A percentile compares a stretch with the other conserved stretches of the same genome.
These are phyloP conservation scores for Chionis minor DNA, from an alignment of 2,113 vertebrate genomes.

Conservation along the genomic window DNA sequence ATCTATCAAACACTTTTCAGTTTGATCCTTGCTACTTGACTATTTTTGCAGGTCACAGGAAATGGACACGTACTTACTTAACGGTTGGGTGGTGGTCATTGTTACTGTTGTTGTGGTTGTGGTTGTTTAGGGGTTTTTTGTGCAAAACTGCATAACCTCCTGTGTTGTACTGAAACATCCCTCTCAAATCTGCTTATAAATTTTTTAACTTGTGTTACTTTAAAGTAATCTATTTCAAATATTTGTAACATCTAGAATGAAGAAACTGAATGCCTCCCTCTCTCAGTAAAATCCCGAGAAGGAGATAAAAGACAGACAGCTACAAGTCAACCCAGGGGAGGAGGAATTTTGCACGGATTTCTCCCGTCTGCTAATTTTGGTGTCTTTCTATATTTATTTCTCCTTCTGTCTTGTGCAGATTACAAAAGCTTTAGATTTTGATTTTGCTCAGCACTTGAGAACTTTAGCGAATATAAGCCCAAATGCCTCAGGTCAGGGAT, in stretches of 20 bases:
- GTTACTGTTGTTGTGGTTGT: neutral
- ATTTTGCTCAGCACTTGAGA: neutral
- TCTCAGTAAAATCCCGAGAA: neutral
- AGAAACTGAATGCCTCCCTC: neutral
- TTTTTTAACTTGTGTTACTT: neutral
- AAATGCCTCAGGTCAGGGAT: neutral
- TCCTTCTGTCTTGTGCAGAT: neutral
- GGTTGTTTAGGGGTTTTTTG: rapidly evolving
- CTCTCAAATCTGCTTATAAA: neutral
- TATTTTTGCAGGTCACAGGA: neutral
- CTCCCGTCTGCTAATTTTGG: neutral
- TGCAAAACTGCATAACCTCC: neutral
- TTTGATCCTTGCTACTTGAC: neutral
- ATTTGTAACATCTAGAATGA: neutral
- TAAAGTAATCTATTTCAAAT: neutral
- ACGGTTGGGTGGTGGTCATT: neutral
- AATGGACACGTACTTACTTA: neutral
- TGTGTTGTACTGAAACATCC: neutral
- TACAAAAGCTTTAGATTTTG: neutral
- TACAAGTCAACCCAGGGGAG: neutral
- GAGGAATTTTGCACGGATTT: neutral
- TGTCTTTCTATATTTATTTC: neutral
- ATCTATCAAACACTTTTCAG: neutral
- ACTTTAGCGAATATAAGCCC: neutral
- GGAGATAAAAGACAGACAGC: neutral